A percentile compares a stretch with the other conserved stretches of the same genome.
phyloP scores from a whole-genome alignment of 2,888 invertebrate species.

The Dryadula phaetusa region DNA sequence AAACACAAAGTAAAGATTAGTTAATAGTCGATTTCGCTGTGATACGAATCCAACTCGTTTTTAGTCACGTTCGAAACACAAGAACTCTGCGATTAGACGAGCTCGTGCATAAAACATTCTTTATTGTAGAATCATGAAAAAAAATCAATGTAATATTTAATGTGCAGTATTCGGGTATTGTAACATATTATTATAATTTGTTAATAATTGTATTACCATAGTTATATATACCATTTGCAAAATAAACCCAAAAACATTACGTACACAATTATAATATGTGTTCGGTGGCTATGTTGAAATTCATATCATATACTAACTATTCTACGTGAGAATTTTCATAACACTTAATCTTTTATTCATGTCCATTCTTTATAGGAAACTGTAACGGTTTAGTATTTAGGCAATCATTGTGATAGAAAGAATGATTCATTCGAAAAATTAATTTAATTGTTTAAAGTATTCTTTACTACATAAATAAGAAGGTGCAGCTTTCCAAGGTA shows the following conservation, averaged over 20 bases:
- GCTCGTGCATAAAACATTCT: conserved; percentile 56
- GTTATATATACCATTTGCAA: no score
- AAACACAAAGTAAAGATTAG: conserved; percentile 24
- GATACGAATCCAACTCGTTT: conserved; percentile 44
- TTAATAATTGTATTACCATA: no score
- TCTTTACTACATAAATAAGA: not conserved
- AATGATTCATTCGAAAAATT: no score
- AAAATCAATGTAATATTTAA: conserved; percentile 26
- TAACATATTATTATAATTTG: not conserved
- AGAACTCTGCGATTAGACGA: conserved; percentile 48
- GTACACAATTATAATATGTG: conserved; percentile 3
- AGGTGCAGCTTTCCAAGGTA: no score
- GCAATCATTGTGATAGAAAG: not conserved
- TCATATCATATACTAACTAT: conserved; percentile 21
- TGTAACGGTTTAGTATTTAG: conserved; percentile 11
- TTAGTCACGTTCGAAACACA: conserved; percentile 55
- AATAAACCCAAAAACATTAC: no score
- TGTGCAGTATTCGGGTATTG: conserved; percentile 3
- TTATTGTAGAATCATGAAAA: conserved; percentile 27
- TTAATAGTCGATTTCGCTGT: conserved; percentile 47
- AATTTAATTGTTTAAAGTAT: no score
- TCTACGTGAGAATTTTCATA: conserved; percentile 26
- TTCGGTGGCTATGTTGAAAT: conserved; percentile 25
- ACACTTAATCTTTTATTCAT: not conserved
- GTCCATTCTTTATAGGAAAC: no score